Conservation (phyloP, 2,797 vertebrate species). For the Nannoperca obscura region DNA sequence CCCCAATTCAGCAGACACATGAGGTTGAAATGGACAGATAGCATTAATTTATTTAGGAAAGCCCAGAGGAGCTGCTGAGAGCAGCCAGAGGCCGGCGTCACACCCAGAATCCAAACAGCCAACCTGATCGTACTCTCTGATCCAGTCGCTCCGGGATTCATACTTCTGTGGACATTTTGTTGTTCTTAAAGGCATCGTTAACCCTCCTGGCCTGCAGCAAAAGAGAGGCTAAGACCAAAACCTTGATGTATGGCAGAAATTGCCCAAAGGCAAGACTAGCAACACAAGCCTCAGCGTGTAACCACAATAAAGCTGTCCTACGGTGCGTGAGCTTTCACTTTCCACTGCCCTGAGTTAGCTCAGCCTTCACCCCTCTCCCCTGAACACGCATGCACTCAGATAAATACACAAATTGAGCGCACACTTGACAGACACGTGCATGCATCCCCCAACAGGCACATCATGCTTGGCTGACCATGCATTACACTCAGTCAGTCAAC, state of each 20-base stretch:
- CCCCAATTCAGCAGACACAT: conserved; percentile 11
- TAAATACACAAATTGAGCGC: conserved; percentile 48
- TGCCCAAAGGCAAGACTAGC: conserved; percentile 30
- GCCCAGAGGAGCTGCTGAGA: conserved; percentile 37
- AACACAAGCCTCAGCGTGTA: conserved; percentile 7
- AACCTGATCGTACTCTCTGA: conserved; percentile 11
- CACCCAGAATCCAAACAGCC: conserved; percentile 24
- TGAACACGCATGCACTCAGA: conserved; percentile 15
- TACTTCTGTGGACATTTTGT: conserved; percentile 48
- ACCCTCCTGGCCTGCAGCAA: conserved; percentile 54
- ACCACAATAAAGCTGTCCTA: conserved; percentile 25
- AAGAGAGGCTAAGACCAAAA: conserved; percentile 25
- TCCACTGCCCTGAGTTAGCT: conserved; percentile 23
- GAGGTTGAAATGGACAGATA: conserved; percentile 15
- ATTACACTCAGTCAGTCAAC: conserved; percentile 49
- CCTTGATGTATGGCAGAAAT: conserved; percentile 37
- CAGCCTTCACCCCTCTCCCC: conserved; percentile 22
- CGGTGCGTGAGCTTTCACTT: conserved; percentile 28
- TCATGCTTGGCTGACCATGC: conserved; percentile 54
- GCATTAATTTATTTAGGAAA: conserved; percentile 35
- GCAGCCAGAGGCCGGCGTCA: conserved; percentile 47
- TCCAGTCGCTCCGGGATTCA: conserved; percentile 20
- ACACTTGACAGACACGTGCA: conserved; percentile 46
- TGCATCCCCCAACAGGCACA: conserved; percentile 9
- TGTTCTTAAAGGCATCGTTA: conserved; percentile 55